Evolutionary conservation across 2,113 vertebrate species (phyloP).

Genomic region (Callopanchax toddi): DNA sequence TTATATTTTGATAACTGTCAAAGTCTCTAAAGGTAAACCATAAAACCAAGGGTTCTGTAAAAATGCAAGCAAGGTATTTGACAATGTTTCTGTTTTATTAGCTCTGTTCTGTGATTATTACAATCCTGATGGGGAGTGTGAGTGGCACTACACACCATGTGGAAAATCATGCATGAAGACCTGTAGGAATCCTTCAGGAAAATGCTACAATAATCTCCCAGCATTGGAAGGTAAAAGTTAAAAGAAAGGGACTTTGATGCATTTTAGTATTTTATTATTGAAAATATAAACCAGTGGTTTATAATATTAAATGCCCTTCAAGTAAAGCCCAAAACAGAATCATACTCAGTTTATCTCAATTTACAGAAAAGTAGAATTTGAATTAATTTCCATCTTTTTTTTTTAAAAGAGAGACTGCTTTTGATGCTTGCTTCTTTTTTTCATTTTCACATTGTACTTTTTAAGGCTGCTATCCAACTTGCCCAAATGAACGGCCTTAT

Average conservation of each 20-base stretch:
- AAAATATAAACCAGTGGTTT: too few species aligned
- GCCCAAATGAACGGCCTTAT: constrained; percentile 80
- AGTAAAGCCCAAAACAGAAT: too few species aligned
- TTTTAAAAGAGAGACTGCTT: too few species aligned
- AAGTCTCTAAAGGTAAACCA: not conserved
- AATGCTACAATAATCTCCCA: constrained; percentile 78
- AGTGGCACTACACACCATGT: constrained; percentile 91
- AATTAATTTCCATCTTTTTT: too few species aligned
- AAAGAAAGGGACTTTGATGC: not conserved
- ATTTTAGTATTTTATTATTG: too few species aligned
- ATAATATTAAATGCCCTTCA: not conserved
- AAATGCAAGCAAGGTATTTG: not conserved
- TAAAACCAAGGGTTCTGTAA: not conserved
- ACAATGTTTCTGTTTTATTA: constrained; percentile 44
- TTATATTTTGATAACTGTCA: not conserved
- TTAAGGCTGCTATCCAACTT: constrained; percentile 90
- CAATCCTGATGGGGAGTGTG: constrained; percentile 85
- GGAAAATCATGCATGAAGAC: constrained; percentile 87
- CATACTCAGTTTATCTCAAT: too few species aligned
- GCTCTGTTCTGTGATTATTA: constrained; percentile 94
- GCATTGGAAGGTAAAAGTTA: constrained; percentile 85
- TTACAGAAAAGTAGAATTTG: too few species aligned
- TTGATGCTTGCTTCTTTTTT: too few species aligned
- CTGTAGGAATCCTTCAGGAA: constrained; percentile 85
- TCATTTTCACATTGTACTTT: not conserved